Evolutionary conservation across 2,797 vertebrate genomes (phyloP).

Genomic region (Aldrovandia affinis): DNA sequence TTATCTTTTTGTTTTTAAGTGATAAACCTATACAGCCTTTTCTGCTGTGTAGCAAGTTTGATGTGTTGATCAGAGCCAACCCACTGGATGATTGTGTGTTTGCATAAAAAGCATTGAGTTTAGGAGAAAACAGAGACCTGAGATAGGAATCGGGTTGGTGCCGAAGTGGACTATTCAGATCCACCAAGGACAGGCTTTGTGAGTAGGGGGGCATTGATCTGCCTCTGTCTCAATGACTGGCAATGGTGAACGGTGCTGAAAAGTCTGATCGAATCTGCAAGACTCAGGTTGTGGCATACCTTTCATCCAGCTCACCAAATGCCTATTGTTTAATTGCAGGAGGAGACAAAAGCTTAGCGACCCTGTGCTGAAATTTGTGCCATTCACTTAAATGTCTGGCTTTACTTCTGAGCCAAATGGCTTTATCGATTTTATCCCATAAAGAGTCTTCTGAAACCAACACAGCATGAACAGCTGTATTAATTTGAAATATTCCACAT

Average conservation of each 20-base stretch:
- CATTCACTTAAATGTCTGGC: constrained; percentile 51
- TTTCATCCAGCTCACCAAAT: not conserved
- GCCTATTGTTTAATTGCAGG: not conserved
- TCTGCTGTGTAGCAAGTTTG: not conserved
- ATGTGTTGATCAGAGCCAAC: not conserved
- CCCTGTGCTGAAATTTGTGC: constrained; percentile 46
- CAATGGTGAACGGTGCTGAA: constrained; percentile 42
- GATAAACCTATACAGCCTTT: not conserved
- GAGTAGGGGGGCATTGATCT: constrained; percentile 66
- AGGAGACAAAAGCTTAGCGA: not conserved
- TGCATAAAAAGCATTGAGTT: not conserved
- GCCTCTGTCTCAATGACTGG: constrained; percentile 40
- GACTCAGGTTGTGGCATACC: not conserved
- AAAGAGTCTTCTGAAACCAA: constrained; percentile 45
- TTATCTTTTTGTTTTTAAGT: too few species aligned
- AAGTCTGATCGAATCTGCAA: constrained; percentile 34
- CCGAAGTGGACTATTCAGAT: constrained; percentile 57
- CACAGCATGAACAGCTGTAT: constrained; percentile 45
- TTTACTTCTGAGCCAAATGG: constrained; percentile 47
- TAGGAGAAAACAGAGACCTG: not conserved
- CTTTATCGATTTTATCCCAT: constrained; percentile 54
- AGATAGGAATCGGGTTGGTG: not conserved
- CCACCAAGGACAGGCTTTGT: constrained; percentile 69
- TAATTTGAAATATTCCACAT: constrained; percentile 54
- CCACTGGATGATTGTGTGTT: not conserved